Conservation (phyloP, 2,113 vertebrate species). For the Merops nubicus region DNA sequence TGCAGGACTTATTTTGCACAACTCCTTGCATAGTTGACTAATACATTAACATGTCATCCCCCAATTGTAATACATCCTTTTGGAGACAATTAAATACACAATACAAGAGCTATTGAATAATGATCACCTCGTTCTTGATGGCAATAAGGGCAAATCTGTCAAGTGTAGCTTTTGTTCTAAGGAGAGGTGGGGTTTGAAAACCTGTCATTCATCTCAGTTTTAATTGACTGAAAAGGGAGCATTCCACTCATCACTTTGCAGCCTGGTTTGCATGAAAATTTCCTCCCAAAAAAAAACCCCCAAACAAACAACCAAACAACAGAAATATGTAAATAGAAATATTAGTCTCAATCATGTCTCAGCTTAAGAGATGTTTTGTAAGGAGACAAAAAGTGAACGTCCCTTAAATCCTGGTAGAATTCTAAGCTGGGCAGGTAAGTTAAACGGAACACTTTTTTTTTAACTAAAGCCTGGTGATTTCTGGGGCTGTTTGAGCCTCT, state of each 20-base stretch:
- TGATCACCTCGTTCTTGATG: not conserved
- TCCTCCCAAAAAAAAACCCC: not conserved
- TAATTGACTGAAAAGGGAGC: not conserved
- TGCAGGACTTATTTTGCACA: conserved; percentile 29
- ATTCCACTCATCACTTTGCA: not conserved
- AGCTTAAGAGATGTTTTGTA: not conserved
- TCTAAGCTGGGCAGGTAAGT: not conserved
- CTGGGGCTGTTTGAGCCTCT: not conserved
- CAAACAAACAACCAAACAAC: too few relatives aligned
- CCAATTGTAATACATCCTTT: not conserved
- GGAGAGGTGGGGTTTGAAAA: not conserved
- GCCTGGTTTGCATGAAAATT: not conserved
- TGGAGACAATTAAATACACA: conserved; percentile 47
- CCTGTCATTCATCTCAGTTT: not conserved
- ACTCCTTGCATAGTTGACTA: not conserved
- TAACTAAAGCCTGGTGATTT: not conserved
- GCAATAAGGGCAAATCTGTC: too few relatives aligned
- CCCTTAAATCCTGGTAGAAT: not conserved
- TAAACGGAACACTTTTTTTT: not conserved
- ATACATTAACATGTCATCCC: not conserved
- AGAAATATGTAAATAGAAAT: not conserved
- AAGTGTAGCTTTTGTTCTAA: not conserved
- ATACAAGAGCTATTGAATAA: not conserved
- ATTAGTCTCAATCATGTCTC: not conserved
- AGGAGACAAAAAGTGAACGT: not conserved